Conservation (phyloP, 2,888 invertebrate genomes). For the Argyra leucocephala region DNA sequence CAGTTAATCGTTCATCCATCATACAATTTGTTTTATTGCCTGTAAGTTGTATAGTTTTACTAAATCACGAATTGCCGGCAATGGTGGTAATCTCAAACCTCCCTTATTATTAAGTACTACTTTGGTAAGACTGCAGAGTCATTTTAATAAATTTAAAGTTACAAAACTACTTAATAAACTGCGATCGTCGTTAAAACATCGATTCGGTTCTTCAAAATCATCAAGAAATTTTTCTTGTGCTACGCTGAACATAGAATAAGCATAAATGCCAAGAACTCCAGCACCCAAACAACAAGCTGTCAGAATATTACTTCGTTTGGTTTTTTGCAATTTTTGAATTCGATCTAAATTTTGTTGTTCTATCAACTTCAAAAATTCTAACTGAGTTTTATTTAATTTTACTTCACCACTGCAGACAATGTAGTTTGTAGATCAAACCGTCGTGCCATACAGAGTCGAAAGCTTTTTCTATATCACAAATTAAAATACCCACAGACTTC, state of each 20-base stretch:
- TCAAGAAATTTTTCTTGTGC: conserved; percentile 89
- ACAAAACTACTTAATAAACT: conserved; percentile 1
- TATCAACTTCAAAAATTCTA: conserved; percentile 69
- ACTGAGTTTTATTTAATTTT: conserved; percentile 53
- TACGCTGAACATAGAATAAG: conserved; percentile 75
- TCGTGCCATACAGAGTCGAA: too few species aligned
- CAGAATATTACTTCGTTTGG: conserved; percentile 57
- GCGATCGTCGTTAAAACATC: neutral
- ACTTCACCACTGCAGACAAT: conserved; percentile 38
- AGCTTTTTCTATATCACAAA: too few species aligned
- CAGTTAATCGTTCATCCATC: conserved; percentile 72
- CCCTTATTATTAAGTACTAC: conserved; percentile 26
- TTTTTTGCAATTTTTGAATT: conserved; percentile 54
- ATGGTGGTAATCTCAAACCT: conserved; percentile 69
- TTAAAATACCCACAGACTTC: too few species aligned
- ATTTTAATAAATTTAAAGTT: neutral
- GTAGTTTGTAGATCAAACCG: too few species aligned
- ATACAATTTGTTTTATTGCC: conserved; percentile 91
- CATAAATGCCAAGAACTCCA: conserved; percentile 67
- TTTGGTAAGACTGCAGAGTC: conserved; percentile 31
- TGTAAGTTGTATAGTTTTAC: conserved; percentile 77
- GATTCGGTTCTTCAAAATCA: conserved; percentile 80
- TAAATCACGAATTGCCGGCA: conserved; percentile 85
- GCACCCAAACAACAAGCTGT: conserved; percentile 56
- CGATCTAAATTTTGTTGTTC: conserved; percentile 67